Conservation (phyloP, 2,113 vertebrate species). For the Cathartes aura region DNA sequence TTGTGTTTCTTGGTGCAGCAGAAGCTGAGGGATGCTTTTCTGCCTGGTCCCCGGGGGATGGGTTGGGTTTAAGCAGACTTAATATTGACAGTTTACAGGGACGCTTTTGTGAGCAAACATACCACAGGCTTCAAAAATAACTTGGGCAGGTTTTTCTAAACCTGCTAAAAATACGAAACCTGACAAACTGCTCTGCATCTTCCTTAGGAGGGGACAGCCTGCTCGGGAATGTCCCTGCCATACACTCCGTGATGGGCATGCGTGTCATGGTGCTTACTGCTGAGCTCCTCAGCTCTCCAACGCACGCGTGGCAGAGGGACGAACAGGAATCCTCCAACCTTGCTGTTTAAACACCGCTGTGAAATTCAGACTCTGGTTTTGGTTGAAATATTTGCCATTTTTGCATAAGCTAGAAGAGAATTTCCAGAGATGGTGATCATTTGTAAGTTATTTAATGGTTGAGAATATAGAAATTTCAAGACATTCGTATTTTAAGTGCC, state of each 20-base stretch:
- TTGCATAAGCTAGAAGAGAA: conserved; percentile 11
- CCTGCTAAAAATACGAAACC: conserved; percentile 19
- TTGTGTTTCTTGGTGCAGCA: neutral
- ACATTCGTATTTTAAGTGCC: conserved; percentile 55
- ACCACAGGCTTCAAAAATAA: conserved; percentile 27
- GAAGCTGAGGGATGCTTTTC: neutral
- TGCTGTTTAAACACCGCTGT: conserved; percentile 28
- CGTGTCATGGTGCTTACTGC: neutral
- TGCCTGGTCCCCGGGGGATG: neutral
- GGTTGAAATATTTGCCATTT: conserved; percentile 44
- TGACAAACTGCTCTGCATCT: neutral
- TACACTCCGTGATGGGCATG: rapidly evolving
- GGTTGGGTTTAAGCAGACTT: neutral
- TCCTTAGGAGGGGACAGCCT: neutral
- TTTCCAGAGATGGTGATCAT: conserved; percentile 57
- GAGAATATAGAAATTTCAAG: conserved; percentile 47
- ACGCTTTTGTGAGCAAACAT: neutral
- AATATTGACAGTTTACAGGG: neutral
- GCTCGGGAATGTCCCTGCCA: neutral
- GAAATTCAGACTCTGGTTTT: conserved; percentile 39
- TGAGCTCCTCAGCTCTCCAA: neutral
- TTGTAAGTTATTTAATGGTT: conserved; percentile 50
- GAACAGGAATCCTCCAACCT: neutral
- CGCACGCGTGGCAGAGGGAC: neutral
- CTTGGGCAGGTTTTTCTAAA: conserved; percentile 10